Evolutionary conservation across 2,888 invertebrate species (phyloP), one percentile per base, ranked within the genome.

Genomic region (Mactromeris polynyma): DNA sequence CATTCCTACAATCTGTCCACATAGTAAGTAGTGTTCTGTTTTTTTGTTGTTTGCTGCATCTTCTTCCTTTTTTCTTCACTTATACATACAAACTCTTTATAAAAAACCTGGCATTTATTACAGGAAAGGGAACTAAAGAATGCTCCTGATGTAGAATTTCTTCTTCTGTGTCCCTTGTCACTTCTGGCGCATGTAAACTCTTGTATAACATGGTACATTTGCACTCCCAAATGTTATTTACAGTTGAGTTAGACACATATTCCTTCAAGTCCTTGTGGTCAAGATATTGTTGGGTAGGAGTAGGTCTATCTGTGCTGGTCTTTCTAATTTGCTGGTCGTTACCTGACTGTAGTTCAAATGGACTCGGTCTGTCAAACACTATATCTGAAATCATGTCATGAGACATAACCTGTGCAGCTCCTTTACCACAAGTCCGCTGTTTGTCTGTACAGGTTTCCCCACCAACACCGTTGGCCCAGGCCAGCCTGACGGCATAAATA

Each of bases 361-460:
- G 51, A 82, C 54, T 51, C 19, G 83, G 58, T n/a, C 83, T 38
- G 36, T 87, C 42, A 58, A 83, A 86, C 7, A 21, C 31, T 14
- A 86, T 82, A 38, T 86, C 82, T 0, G 38, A 21, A 26, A 87
- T 14, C 46, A 38, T 88, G 11, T 88, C 81, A 51, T 80, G 58
- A 19, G 21, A 7, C 26, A 69, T 7, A 6, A 69, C 69, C 14
- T 69, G 58, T 19, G 58, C 19, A n/a, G 78, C 78, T 14, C 83
- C 85, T 78, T 79, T 84, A 17, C 86, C 87, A 79, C 81, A 83
- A 14, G 81, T 73, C 1, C 31, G 54, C 38, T 31, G 26, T n/a
- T 46, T 46, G n/a, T 90, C 87, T n/a, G 87, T 87, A 33, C 87
- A 85, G 1, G 87, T 83, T 73, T 87, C 36, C 40, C 87, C 79